Base-by-base conservation (phyloP, 2,113 vertebrate genomes). In the Ochotona curzoniae region DNA sequence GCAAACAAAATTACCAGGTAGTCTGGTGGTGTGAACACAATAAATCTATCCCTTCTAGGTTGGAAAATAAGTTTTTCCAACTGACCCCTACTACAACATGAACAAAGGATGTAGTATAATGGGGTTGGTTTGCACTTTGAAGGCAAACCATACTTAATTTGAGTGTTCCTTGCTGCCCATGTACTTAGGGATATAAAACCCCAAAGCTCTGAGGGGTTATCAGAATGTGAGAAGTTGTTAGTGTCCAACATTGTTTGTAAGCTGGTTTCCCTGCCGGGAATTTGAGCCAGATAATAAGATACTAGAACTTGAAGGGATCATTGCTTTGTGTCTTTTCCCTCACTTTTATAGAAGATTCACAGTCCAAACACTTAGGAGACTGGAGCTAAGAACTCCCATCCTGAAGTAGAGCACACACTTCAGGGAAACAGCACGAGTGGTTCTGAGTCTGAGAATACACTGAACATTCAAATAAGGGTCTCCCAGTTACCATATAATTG, bases 191-290 rank as follows among this genome's bases (percentile, higher is more conserved):
- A 21, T 3, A n/a, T 10, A 63, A 67, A 38, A 35, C 8, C 12
- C 61, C 2, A 23, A 7, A 7, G 28, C 73, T 66, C 38, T 15
- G 15, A 30, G 4, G n/a, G 51, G 25, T 17, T 0, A 0, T 8
- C 3, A 26, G 32, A 70, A 35, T 32, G 49, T 4, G 1, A 60
- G 47, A 87, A 85, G 9, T 91, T 5, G 44, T 7, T 5, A 49
- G 28, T 1, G 5, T 1, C 63, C 8, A 2, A 25, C 1, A 20
- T 0, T 44, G 4, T 11, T 38, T 5, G 1, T 5, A 30, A 63
- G 23, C 0, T 51, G 3, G 6, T 89, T 49, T 61, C 70, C 11
- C 25, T 13, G 20, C 4, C 51, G 25, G 2, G 23, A 3, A 5
- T 26, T 0, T 25, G 9, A 67, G 17, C 26, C 51, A 12, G n/a